phyloP scores from a whole-genome alignment of 2,113 vertebrate species.

The Hemicordylus capensis region DNA sequence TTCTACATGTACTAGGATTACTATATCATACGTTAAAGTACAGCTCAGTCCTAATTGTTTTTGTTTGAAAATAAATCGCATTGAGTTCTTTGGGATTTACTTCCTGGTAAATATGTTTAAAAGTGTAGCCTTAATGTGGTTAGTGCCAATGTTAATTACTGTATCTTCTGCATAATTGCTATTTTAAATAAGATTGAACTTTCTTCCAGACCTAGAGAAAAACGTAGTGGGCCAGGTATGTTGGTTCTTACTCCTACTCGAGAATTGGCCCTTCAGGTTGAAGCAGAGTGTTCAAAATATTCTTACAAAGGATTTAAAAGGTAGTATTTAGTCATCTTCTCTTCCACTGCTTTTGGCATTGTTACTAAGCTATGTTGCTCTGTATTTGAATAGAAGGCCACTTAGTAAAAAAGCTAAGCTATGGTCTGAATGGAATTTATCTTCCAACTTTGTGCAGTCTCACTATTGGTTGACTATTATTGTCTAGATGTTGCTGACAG shows the following conservation, averaged over 20 bases:
- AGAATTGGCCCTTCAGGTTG: slow-evolving; percentile 93
- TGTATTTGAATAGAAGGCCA: background rate
- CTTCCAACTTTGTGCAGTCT: background rate
- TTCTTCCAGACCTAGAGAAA: slow-evolving; percentile 75
- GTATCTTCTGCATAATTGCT: background rate
- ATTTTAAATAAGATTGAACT: background rate
- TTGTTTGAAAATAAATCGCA: background rate
- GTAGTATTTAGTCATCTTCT: slow-evolving; percentile 67
- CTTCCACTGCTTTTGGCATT: background rate
- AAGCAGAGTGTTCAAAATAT: slow-evolving; percentile 92
- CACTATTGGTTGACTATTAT: background rate
- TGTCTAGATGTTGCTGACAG: background rate
- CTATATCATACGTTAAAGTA: too few relatives aligned
- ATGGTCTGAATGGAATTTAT: background rate
- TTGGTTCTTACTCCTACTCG: slow-evolving; percentile 93
- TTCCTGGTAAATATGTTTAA: background rate
- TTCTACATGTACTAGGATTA: too few relatives aligned
- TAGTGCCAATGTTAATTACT: background rate
- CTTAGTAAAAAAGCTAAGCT: background rate
- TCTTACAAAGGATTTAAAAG: slow-evolving; percentile 90
- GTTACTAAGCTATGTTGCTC: background rate
- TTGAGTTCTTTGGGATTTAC: background rate
- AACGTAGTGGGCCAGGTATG: slow-evolving; percentile 90
- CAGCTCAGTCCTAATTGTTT: background rate
- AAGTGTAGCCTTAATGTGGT: background rate